phyloP scores from a whole-genome alignment of 2,888 invertebrate species.

The Ctenicera cuprea region DNA sequence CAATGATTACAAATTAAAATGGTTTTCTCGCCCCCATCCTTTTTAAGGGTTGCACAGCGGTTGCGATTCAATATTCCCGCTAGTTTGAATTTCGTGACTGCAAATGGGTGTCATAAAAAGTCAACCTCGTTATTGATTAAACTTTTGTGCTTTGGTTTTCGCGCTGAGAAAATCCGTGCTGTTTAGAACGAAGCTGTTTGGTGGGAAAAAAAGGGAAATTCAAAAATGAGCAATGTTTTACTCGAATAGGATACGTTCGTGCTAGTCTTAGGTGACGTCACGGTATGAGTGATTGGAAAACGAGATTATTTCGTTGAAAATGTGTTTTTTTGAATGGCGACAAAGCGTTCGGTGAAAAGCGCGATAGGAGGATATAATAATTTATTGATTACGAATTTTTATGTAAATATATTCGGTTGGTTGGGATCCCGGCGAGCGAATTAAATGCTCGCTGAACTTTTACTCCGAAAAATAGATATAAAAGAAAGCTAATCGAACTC shows the following conservation, averaged over 20 bases:
- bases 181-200: neutral
- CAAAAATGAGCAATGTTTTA: neutral
- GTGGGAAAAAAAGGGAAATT: neutral
- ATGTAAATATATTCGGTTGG: constrained; percentile 42
- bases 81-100: constrained; percentile 28
- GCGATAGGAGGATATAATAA: constrained; percentile 32
- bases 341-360: constrained; percentile 24
- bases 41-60: constrained; percentile 15
- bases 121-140: constrained; percentile 41
- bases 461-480: constrained; percentile 19
- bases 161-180: neutral
- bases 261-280: neutral
- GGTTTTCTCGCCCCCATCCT: constrained; percentile 12
- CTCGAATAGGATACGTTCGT: neutral
- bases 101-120: constrained; percentile 35
- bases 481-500: constrained; percentile 24
- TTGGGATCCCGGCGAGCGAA: constrained; percentile 33
- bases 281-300: constrained; percentile 34
- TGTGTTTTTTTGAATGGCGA: constrained; percentile 33
- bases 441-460: constrained; percentile 38
- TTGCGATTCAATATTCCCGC: constrained; percentile 17
- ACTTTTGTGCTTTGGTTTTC: constrained; percentile 35
- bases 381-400: constrained; percentile 45
- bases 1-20: constrained; percentile 31
- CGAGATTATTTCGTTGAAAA: constrained; percentile 32